These are phyloP conservation scores for Acridotheres tristis DNA, from an alignment of 2,797 vertebrate genomes.

Conservation along the genomic window DNA sequence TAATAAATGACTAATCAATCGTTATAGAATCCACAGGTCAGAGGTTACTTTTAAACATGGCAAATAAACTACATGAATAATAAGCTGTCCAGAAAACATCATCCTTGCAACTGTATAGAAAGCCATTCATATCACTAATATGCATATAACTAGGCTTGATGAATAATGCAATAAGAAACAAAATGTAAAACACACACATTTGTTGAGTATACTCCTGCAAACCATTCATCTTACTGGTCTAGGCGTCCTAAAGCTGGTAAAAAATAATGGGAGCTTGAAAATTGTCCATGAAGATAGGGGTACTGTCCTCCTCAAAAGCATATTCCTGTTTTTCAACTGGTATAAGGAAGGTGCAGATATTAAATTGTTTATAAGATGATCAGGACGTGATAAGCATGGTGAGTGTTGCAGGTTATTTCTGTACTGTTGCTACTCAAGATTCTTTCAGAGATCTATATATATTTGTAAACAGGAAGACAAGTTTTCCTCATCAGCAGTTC, in stretches of 20 bases:
- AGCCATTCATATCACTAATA: not conserved
- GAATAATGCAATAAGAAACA: not conserved
- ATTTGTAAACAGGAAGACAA: not conserved
- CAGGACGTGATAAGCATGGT: not conserved
- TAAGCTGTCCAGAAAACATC: constrained; percentile 12
- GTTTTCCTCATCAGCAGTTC: not conserved
- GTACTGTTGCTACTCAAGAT: not conserved
- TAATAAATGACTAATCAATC: constrained; percentile 61
- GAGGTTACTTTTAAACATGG: constrained; percentile 47
- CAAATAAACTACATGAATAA: constrained; percentile 53
- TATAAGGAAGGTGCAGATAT: not conserved
- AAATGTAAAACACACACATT: not conserved
- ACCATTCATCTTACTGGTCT: not conserved
- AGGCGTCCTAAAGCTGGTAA: not conserved
- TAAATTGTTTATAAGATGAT: not conserved
- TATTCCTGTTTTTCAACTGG: not conserved
- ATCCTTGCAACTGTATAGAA: not conserved
- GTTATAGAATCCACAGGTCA: constrained; percentile 35
- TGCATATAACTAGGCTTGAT: not conserved
- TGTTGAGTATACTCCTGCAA: not conserved
- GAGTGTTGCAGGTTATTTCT: not conserved
- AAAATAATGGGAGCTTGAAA: not conserved
- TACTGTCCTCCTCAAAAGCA: not conserved
- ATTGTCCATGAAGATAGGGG: fast-evolving
- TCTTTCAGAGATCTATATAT: not conserved